phyloP scores from a whole-genome alignment of 2,888 invertebrate species.

The Thumatha senex region DNA sequence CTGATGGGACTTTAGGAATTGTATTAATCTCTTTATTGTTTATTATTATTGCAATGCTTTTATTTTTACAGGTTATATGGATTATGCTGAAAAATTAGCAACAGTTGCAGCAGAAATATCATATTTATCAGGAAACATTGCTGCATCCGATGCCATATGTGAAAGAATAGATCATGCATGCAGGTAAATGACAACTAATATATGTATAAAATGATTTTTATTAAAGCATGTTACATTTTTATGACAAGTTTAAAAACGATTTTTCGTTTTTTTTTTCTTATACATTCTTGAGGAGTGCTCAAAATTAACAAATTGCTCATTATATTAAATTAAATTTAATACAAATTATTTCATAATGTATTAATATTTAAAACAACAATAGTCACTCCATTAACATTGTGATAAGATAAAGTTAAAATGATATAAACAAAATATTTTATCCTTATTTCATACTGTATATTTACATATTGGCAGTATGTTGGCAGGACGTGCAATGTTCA shows the following conservation, averaged over 20 bases:
- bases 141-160: slow-evolving; percentile 79
- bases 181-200: slow-evolving; percentile 56
- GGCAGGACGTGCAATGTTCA: slow-evolving; percentile 69
- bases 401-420: slow-evolving; percentile 52
- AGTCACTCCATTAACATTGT: slow-evolving; percentile 64
- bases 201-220: slow-evolving; percentile 44
- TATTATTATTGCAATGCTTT: neutral
- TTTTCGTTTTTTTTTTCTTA: slow-evolving; percentile 24
- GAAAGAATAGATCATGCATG: slow-evolving; percentile 77
- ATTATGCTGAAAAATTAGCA: slow-evolving; percentile 82
- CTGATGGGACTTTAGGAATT: too few relatives aligned
- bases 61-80: slow-evolving; percentile 71
- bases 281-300: slow-evolving; percentile 30
- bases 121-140: slow-evolving; percentile 78
- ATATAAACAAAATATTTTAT: slow-evolving; percentile 50
- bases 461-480: slow-evolving; percentile 37
- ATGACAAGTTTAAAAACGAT: slow-evolving; percentile 32
- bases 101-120: slow-evolving; percentile 81
- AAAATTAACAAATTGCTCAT: slow-evolving; percentile 42
- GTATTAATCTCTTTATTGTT: too few relatives aligned
- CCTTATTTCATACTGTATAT: slow-evolving; percentile 39
- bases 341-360: slow-evolving; percentile 31
- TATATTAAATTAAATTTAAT: slow-evolving; percentile 32
- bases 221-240: slow-evolving; percentile 54
- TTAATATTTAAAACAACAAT: slow-evolving; percentile 54